A percentile compares a stretch with the other conserved stretches of the same genome.
phyloP scores from a whole-genome alignment of 2,113 vertebrate genomes.

The Vicugna pacos region DNA sequence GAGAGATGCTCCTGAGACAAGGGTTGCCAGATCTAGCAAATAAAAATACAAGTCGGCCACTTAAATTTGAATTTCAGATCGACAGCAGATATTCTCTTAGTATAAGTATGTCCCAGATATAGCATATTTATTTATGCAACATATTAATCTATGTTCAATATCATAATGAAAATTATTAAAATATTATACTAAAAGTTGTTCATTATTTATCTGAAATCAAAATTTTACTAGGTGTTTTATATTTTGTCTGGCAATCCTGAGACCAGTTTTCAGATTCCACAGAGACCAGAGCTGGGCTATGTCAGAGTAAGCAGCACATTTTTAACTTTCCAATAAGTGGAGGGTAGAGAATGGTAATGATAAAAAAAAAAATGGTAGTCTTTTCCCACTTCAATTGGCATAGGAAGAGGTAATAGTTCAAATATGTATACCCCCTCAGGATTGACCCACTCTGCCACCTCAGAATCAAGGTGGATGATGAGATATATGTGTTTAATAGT shows the following conservation, averaged over 20 bases:
- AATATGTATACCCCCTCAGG: neutral
- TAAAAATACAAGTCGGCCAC: neutral
- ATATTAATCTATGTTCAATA: neutral
- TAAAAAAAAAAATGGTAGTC: neutral
- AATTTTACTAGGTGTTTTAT: neutral
- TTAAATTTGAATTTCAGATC: constrained; percentile 52
- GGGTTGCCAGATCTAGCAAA: constrained; percentile 5
- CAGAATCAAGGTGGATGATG: neutral
- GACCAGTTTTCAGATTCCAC: neutral
- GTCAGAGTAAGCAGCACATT: neutral
- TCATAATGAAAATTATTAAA: neutral
- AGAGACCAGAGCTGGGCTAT: neutral
- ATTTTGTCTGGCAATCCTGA: neutral
- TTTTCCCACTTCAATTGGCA: neutral
- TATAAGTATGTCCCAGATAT: neutral
- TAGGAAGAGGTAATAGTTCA: neutral
- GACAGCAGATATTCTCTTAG: constrained; percentile 28
- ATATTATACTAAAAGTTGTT: constrained; percentile 11
- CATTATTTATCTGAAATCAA: constrained; percentile 31
- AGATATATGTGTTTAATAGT: constrained; percentile 22
- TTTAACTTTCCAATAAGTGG: neutral
- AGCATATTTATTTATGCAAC: neutral
- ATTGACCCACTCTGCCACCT: neutral
- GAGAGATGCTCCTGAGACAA: constrained; percentile 36
- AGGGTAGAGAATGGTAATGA: neutral